Evolutionary conservation across 37 sponge, comb jelly and placozoan species (phyloP).

Genomic region (Corticium candelabrum): DNA sequence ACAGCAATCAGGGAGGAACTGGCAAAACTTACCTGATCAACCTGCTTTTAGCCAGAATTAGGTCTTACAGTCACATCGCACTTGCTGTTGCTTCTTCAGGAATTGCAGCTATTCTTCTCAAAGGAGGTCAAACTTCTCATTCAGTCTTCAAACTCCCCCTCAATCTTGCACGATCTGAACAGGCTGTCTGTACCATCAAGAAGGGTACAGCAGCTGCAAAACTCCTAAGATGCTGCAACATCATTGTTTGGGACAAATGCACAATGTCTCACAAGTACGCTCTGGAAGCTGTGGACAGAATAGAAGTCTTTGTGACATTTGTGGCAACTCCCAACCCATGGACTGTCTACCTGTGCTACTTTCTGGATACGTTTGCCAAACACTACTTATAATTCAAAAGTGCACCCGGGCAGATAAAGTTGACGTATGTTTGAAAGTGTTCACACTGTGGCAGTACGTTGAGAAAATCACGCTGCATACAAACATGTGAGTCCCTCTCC

Average conservation of each 20-base stretch:
- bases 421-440: constrained; percentile 16
- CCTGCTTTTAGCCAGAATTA: constrained; percentile 17
- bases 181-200: constrained; percentile 19
- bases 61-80: constrained; percentile 13
- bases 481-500: constrained; percentile 27
- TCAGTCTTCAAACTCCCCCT: constrained; percentile 24
- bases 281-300: constrained; percentile 22
- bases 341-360: constrained; percentile 15
- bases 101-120: constrained; percentile 26
- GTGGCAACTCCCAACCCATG: background rate
- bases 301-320: constrained; percentile 14
- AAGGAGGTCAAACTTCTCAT: constrained; percentile 25
- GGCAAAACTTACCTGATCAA: constrained; percentile 9
- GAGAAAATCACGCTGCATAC: constrained; percentile 6
- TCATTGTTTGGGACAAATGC: constrained; percentile 36
- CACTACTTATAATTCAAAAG: constrained; percentile 15
- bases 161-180: background rate
- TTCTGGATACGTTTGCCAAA: constrained; percentile 27
- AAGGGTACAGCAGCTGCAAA: constrained; percentile 19
- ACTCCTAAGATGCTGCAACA: background rate
- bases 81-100: constrained; percentile 32
- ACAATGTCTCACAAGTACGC: constrained; percentile 31
- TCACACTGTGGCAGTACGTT: constrained; percentile 13
- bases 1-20: background rate
- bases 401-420: constrained; percentile 23